These are phyloP conservation scores for Romanogobio albipinnatus DNA, from an alignment of 2,113 vertebrate species.

Conservation along the genomic window DNA sequence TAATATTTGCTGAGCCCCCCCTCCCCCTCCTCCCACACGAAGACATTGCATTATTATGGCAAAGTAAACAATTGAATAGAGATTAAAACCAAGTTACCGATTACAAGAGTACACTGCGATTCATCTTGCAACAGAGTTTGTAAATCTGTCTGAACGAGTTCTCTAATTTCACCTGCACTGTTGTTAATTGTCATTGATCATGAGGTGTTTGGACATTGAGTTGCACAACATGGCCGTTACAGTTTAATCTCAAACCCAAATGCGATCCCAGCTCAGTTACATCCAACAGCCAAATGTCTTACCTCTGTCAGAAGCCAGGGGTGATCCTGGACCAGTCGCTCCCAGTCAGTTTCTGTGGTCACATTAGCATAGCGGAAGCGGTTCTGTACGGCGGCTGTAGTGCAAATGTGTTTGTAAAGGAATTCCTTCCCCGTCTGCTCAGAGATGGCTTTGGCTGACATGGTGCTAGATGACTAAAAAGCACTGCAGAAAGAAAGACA, in stretches of 20 bases:
- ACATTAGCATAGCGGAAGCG: conserved; percentile 89
- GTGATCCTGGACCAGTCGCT: conserved; percentile 86
- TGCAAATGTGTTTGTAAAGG: conserved; percentile 91
- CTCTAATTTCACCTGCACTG: not conserved
- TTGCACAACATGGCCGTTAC: not conserved
- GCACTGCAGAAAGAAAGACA: not conserved
- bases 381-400: conserved; percentile 89
- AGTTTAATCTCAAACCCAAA: not conserved
- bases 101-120: not conserved
- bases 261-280: not conserved
- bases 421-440: conserved; percentile 97
- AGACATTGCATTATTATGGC: not conserved
- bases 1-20: too few species aligned
- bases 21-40: not conserved
- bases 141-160: not conserved
- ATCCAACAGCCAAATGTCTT: conserved; percentile 39
- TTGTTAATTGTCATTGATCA: not conserved
- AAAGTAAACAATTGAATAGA: conserved; percentile 5
- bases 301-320: conserved; percentile 94
- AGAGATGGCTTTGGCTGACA: conserved; percentile 98
- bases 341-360: conserved; percentile 88
- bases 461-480: conserved; percentile 64
- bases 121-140: not conserved
- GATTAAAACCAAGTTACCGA: not conserved
- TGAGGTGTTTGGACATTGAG: not conserved